These are phyloP conservation scores for Bombus consobrinus DNA, from an alignment of 1,140 invertebrate species.

Conservation along the genomic window DNA sequence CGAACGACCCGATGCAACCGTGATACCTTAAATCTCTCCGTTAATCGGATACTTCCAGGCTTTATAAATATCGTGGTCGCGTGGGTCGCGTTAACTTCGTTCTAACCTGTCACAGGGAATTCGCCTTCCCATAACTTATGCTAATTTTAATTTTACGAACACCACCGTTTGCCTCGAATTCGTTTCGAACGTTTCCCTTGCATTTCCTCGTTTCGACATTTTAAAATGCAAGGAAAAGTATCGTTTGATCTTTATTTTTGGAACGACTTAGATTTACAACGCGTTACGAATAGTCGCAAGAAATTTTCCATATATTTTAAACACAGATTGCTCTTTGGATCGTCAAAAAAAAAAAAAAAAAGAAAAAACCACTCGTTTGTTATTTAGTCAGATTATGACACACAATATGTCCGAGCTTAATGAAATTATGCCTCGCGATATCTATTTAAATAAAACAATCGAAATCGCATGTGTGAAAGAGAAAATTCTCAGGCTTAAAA, in stretches of 20 bases:
- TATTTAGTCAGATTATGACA: no score
- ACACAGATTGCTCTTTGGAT: no score
- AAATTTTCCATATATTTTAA: no score
- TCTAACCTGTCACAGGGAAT: conserved; percentile 13
- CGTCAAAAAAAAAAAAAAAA: no score
- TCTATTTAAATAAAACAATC: no score
- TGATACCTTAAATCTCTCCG: background rate
- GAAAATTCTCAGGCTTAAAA: no score
- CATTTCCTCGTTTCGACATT: background rate
- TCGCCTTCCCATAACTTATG: conserved; percentile 7
- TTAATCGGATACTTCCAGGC: conserved; percentile 5
- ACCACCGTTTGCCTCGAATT: background rate
- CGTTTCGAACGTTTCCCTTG: background rate
- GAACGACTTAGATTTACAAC: no score
- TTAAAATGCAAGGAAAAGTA: background rate
- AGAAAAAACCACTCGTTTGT: no score
- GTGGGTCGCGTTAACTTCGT: conserved; percentile 35
- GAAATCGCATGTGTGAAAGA: no score
- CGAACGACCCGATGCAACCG: conserved; percentile 6
- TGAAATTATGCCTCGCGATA: no score
- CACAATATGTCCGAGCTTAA: no score
- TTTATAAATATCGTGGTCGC: conserved; percentile 37
- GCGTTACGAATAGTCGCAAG: no score
- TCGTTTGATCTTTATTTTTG: background rate
- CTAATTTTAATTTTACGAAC: background rate